Conservation (phyloP, 1,140 invertebrate genomes). For the Drosophila leontia region DNA sequence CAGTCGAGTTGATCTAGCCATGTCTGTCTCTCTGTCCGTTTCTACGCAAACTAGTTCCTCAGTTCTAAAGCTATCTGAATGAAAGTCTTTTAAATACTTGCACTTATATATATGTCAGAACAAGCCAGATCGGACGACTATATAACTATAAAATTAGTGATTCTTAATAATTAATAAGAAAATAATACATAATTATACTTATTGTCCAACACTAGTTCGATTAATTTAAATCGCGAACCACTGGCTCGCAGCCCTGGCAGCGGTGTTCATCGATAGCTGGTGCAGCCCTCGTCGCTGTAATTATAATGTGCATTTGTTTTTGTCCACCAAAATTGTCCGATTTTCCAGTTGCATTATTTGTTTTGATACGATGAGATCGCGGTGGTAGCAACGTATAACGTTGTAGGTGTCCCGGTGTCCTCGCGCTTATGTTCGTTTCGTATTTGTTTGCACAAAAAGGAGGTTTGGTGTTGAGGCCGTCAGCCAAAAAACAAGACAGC, state of each 20-base stretch:
- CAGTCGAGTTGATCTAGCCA: too few relatives aligned
- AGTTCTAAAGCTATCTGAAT: too few relatives aligned
- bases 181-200: too few relatives aligned
- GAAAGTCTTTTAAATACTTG: too few relatives aligned
- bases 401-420: slow-evolving; percentile 26
- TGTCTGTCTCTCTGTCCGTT: too few relatives aligned
- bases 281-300: slow-evolving; percentile 57
- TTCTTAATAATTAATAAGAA: too few relatives aligned
- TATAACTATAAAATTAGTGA: too few relatives aligned
- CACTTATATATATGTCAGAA: too few relatives aligned
- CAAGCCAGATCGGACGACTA: too few relatives aligned
- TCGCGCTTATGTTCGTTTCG: slow-evolving; percentile 33
- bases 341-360: slow-evolving; percentile 47
- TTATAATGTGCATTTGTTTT: slow-evolving; percentile 78
- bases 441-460: slow-evolving; percentile 22
- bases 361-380: slow-evolving; percentile 30
- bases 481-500: slow-evolving; percentile 48
- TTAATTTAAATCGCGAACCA: too few relatives aligned
- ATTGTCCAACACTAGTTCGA: too few relatives aligned
- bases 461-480: not conserved
- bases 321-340: slow-evolving; percentile 54
- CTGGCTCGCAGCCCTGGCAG: slow-evolving; percentile 1
- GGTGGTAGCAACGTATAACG: slow-evolving; percentile 40
- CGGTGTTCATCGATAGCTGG: slow-evolving; percentile 13
- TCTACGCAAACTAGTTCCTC: too few relatives aligned